A percentile compares a stretch with the other conserved stretches of the same genome.
phyloP scores from a whole-genome alignment of 92 coral and sea anemone genomes.

The Epizoanthus scotinus region DNA sequence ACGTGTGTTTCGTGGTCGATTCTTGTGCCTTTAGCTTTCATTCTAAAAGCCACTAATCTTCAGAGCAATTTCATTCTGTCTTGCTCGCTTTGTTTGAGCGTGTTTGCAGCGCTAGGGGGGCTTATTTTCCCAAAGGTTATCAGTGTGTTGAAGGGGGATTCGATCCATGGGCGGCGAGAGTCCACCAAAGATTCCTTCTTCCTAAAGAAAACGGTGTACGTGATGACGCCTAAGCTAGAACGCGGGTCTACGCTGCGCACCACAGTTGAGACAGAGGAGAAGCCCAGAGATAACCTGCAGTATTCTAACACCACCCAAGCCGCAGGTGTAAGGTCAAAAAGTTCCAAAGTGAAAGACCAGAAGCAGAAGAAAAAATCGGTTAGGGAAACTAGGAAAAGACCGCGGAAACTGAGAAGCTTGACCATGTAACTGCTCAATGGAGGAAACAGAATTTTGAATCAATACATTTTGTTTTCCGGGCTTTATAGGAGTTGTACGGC shows the following conservation, averaged over 20 bases:
- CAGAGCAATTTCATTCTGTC: constrained; percentile 28
- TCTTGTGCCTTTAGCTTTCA: constrained; percentile 34
- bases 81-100: constrained; percentile 26
- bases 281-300: not conserved
- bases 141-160: constrained; percentile 8
- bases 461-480: too few relatives aligned
- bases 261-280: constrained; percentile 8
- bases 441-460: too few relatives aligned
- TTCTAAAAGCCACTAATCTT: constrained; percentile 22
- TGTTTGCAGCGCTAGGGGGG: constrained; percentile 33
- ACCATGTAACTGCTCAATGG: too few relatives aligned
- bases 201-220: constrained; percentile 28
- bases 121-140: constrained; percentile 30
- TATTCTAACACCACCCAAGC: not conserved
- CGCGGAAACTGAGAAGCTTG: too few relatives aligned
- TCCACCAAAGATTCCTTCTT: constrained; percentile 19
- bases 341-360: too few relatives aligned
- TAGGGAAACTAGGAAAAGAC: too few relatives aligned
- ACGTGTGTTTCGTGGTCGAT: constrained; percentile 36
- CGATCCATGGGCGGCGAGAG: not conserved
- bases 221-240: constrained; percentile 14
- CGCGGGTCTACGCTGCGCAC: constrained; percentile 20
- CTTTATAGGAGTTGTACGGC: too few relatives aligned
- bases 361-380: too few relatives aligned
- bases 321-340: too few relatives aligned